Evolutionary conservation across 2,888 invertebrate genomes (phyloP).

Genomic region (Platerodrilus igneus): DNA sequence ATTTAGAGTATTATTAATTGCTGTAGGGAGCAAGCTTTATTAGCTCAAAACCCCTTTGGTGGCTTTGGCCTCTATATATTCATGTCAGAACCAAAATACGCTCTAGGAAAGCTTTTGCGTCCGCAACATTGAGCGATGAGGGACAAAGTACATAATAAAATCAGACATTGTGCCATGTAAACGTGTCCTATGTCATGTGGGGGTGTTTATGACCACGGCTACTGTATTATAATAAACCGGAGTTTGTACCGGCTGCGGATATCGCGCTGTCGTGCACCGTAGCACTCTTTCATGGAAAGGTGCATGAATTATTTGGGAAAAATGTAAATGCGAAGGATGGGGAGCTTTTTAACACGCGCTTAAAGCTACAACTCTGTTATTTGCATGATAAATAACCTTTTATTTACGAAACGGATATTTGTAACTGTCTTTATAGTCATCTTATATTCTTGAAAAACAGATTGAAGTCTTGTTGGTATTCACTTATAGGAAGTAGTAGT

Average conservation of each 20-base stretch:
- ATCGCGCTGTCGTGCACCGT: conserved; percentile 31
- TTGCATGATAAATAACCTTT: conserved; percentile 35
- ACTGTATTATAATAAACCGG: conserved; percentile 27
- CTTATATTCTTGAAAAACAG: no score
- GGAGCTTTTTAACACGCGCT: conserved; percentile 30
- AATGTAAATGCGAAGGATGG: conserved; percentile 32
- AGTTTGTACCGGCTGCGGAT: conserved; percentile 32
- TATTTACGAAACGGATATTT: conserved; percentile 36
- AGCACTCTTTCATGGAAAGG: conserved; percentile 30
- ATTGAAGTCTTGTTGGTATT: no score
- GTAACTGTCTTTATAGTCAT: no score
- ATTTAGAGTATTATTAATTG: no score
- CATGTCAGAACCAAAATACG: no score
- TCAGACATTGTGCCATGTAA: conserved; percentile 21
- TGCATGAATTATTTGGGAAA: conserved; percentile 36
- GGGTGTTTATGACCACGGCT: conserved; percentile 27
- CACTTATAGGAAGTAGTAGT: no score
- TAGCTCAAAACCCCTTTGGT: no score
- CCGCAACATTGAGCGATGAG: not conserved
- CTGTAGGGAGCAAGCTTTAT: no score
- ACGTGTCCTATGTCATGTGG: conserved; percentile 21
- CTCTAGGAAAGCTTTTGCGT: no score
- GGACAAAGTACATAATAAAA: conserved; percentile 22
- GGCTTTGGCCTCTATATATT: no score
- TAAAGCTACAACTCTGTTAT: conserved; percentile 33